Base-by-base conservation (phyloP, 2,888 invertebrate species). In the Bembecia ichneumoniformis region DNA sequence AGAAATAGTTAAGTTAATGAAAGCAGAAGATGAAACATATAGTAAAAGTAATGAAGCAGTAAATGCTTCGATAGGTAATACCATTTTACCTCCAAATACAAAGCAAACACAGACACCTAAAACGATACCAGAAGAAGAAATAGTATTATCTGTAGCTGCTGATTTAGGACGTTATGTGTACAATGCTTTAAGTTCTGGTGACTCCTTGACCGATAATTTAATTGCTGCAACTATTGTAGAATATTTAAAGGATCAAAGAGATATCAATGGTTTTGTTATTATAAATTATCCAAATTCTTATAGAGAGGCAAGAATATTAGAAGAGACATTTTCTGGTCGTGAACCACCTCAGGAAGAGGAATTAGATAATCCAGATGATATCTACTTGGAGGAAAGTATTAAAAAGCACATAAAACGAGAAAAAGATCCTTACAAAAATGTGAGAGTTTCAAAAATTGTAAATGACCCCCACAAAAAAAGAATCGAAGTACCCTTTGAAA, bases 101-200 rank as follows among this genome's bases (percentile, higher is more conserved):
- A 90, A 91, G 66, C 77, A 82, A 61, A 88, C 89, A 0, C 91
- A 91, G 74, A 91, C 91, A 11, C 91, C 91, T 16, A 88, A 83
- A 64, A 74, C 81, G 3, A 84, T 89, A 55, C 91, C 91, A 1
- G 86, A 87, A 61, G 90, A 90, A 64, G 88, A 90, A 57, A 77
- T 88, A n/a, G 60, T 58, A 35, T 65, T 91, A 35, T 88, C 89
- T 3, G 47, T 66, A 28, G 57, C 83, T 44, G 91, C 90, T 3
- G 79, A 81, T 48, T 67, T 90, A 43, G 91, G 92, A 1, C 84
- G 82, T 67, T 80, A 88, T 62, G 86, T 87, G 2, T 88, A 89
- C 55, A 89, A 91, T 62, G 64, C 80, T 35, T 68, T 92, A 15
- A 77, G 75, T 52, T 66, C 77, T 51, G 92, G 92, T 3, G 78